These are phyloP conservation scores for Acronicta leporina DNA, from an alignment of 2,888 invertebrate species.

Conservation along the genomic window DNA sequence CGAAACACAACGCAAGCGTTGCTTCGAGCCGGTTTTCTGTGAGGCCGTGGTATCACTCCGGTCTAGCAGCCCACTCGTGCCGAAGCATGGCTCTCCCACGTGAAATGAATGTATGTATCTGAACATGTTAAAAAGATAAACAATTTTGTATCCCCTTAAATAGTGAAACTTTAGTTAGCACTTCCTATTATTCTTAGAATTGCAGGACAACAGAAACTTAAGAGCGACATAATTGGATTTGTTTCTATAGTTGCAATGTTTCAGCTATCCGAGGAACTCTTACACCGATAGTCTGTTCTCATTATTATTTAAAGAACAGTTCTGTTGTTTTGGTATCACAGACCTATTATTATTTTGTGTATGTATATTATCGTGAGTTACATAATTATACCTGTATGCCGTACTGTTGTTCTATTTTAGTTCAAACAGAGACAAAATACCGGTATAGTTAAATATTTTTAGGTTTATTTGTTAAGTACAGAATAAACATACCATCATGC, in stretches of 20 bases:
- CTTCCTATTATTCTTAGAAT: slow-evolving; percentile 33
- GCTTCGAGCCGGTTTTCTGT: too few species aligned
- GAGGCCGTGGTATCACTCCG: too few species aligned
- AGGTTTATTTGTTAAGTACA: neutral
- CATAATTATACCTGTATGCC: neutral
- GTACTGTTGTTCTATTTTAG: neutral
- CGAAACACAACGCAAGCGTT: too few species aligned
- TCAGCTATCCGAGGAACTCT: slow-evolving; percentile 5
- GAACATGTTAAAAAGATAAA: too few species aligned
- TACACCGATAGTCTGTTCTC: slow-evolving; percentile 16
- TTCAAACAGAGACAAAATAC: neutral
- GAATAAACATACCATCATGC: too few species aligned
- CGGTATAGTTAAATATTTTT: neutral
- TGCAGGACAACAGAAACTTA: slow-evolving; percentile 26
- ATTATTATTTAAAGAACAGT: slow-evolving; percentile 16
- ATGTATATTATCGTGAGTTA: neutral
- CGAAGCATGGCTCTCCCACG: too few species aligned
- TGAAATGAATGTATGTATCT: too few species aligned
- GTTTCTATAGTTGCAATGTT: slow-evolving; percentile 16
- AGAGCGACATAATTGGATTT: slow-evolving; percentile 32
- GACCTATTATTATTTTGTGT: slow-evolving; percentile 3
- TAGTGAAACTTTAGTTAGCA: slow-evolving; percentile 7
- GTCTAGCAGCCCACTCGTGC: too few species aligned
- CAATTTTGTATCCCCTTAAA: neutral
- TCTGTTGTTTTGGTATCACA: slow-evolving; percentile 4